Conservation (phyloP, 2,113 vertebrate species). For the Elachura formosa region DNA sequence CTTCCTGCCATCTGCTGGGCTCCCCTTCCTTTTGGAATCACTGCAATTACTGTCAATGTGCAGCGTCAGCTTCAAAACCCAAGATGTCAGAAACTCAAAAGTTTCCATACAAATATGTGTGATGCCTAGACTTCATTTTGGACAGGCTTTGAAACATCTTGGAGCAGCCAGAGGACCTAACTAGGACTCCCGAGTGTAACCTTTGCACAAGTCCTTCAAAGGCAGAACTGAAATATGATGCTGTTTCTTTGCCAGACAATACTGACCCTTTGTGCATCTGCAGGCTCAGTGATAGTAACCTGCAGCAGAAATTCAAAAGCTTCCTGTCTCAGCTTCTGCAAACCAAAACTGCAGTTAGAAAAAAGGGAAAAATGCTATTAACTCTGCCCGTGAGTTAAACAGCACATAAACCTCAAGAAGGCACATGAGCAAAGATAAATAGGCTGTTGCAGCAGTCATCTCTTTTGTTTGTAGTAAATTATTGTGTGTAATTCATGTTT, state of each 20-base stretch:
- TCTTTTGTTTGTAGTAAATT: slow-evolving; percentile 56
- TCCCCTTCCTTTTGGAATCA: background rate
- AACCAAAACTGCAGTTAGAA: background rate
- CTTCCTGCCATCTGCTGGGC: background rate
- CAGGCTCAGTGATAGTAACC: background rate
- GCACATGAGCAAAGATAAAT: slow-evolving; percentile 53
- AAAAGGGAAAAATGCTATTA: slow-evolving; percentile 1
- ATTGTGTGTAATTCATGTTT: slow-evolving; percentile 59
- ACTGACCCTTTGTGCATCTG: background rate
- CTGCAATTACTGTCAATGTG: background rate
- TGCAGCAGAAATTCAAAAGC: background rate
- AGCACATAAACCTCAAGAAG: slow-evolving; percentile 28
- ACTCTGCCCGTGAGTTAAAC: background rate
- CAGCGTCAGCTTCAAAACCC: background rate
- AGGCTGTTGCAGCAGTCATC: slow-evolving; percentile 10
- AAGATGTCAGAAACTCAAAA: background rate
- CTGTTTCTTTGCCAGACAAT: background rate
- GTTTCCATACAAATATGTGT: background rate
- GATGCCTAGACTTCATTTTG: background rate
- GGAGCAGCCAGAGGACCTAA: background rate
- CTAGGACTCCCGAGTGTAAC: background rate
- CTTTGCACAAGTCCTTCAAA: background rate
- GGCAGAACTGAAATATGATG: background rate
- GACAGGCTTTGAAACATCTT: background rate
- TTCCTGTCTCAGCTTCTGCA: slow-evolving; percentile 1